A percentile compares a stretch with the other conserved stretches of the same genome.
These are phyloP conservation scores for Petrolisthes cinctipes DNA, from an alignment of 2,888 invertebrate genomes.

Conservation along the genomic window DNA sequence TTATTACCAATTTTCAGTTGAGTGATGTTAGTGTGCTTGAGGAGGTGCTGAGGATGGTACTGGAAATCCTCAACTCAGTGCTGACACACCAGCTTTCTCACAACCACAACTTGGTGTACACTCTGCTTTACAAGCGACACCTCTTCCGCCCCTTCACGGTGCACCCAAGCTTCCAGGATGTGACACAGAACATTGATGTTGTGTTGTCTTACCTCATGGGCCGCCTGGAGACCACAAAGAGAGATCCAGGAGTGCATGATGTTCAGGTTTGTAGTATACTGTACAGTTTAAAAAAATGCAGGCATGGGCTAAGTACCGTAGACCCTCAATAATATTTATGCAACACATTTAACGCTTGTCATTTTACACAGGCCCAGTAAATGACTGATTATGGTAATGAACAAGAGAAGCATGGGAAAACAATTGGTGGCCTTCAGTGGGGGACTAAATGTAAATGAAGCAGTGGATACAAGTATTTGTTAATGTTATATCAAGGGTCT, in stretches of 20 bases:
- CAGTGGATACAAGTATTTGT: too few relatives aligned
- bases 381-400: too few relatives aligned
- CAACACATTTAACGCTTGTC: too few relatives aligned
- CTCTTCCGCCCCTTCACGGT: constrained; percentile 88
- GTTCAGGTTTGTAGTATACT: constrained; percentile 49
- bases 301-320: too few relatives aligned
- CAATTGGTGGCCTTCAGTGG: too few relatives aligned
- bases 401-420: too few relatives aligned
- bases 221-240: constrained; percentile 60
- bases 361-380: too few relatives aligned
- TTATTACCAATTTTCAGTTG: constrained; percentile 73
- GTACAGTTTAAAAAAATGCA: background rate
- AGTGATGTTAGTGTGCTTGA: constrained; percentile 93
- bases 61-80: constrained; percentile 97
- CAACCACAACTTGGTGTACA: constrained; percentile 94
- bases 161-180: constrained; percentile 91
- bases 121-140: constrained; percentile 90
- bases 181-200: constrained; percentile 94
- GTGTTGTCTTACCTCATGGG: constrained; percentile 73
- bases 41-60: constrained; percentile 94
- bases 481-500: too few relatives aligned
- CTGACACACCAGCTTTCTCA: constrained; percentile 87
- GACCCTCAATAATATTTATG: too few relatives aligned
- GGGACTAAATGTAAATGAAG: too few relatives aligned
- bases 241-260: constrained; percentile 61